A percentile compares a stretch with the other conserved stretches of the same genome.
These are phyloP conservation scores for Phengaris arion DNA, from an alignment of 2,888 invertebrate species.

Conservation along the genomic window DNA sequence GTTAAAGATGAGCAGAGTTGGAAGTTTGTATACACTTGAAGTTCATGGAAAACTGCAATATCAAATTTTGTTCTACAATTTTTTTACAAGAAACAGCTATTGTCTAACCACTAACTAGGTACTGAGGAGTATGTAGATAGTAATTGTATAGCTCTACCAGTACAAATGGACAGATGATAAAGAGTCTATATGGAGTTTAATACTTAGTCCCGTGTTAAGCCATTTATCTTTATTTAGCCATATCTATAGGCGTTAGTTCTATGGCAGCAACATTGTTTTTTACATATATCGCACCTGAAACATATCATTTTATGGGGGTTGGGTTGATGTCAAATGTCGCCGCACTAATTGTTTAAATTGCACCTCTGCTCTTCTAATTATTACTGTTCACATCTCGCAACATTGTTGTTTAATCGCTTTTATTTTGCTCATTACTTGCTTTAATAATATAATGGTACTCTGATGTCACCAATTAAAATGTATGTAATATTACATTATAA, in stretches of 20 bases:
- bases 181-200: too few relatives aligned
- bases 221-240: too few relatives aligned
- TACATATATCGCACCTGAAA: constrained; percentile 21
- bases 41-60: too few relatives aligned
- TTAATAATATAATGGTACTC: background rate
- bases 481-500: background rate
- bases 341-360: constrained; percentile 76
- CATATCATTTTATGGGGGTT: constrained; percentile 36
- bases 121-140: too few relatives aligned
- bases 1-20: too few relatives aligned
- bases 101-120: too few relatives aligned
- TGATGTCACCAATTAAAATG: constrained; percentile 15
- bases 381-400: constrained; percentile 40
- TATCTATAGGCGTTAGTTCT: background rate
- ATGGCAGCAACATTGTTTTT: constrained; percentile 20
- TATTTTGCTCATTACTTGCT: constrained; percentile 31
- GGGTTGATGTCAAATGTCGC: constrained; percentile 65
- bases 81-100: too few relatives aligned
- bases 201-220: too few relatives aligned
- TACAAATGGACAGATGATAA: too few relatives aligned
- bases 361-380: constrained; percentile 55
- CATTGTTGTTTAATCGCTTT: constrained; percentile 34
- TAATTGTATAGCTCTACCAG: too few relatives aligned
- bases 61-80: too few relatives aligned
- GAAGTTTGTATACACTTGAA: too few relatives aligned